phyloP scores from a whole-genome alignment of 1,140 invertebrate species.

The Pseudomyrmex pallidus region DNA sequence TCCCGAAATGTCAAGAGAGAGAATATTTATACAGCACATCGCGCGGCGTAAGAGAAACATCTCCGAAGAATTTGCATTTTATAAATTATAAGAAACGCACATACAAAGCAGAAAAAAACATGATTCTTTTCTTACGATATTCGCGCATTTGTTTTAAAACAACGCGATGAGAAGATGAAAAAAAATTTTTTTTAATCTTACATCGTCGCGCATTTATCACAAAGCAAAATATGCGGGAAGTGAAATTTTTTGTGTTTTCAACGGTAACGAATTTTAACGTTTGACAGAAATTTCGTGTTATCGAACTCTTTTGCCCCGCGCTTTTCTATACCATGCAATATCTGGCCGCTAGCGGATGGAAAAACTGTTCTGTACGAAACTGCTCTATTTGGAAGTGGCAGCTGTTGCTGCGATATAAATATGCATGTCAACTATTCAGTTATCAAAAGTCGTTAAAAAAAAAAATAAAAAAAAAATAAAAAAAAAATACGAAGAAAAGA shows the following conservation, averaged over 20 bases:
- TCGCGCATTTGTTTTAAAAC: no score
- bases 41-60: not conserved
- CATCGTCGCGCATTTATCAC: no score
- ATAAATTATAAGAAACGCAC: not conserved
- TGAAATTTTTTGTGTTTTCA: not conserved
- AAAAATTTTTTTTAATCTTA: no score
- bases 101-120: no score
- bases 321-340: not conserved
- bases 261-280: not conserved
- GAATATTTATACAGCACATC: not conserved
- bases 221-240: no score
- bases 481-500: not conserved
- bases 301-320: not conserved
- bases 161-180: no score
- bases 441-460: not conserved
- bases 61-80: not conserved
- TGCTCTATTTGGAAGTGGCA: slow-evolving; percentile 3
- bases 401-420: slow-evolving; percentile 15
- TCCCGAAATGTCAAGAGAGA: slow-evolving; percentile 4
- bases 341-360: not conserved
- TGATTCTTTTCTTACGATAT: no score
- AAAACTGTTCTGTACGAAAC: not conserved
- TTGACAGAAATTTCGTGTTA: not conserved
- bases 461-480: not conserved
- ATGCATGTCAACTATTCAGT: slow-evolving; percentile 2